phyloP scores from a whole-genome alignment of 2,113 vertebrate genomes.

The Semnornis frantzii region DNA sequence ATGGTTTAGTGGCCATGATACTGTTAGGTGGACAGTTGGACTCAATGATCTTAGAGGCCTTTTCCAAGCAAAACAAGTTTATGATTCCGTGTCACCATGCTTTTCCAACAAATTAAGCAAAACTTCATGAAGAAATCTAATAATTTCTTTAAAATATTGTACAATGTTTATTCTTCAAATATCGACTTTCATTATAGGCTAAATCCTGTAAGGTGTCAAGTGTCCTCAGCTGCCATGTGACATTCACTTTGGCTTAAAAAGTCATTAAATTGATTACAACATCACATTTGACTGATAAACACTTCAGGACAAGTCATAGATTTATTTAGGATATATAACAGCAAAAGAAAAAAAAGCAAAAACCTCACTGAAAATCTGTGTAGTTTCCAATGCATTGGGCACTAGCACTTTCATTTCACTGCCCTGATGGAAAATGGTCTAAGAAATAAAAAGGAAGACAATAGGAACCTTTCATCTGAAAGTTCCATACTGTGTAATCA shows the following conservation, averaged over 20 bases:
- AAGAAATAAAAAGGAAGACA: constrained; percentile 16
- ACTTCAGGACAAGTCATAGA: not conserved
- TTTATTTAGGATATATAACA: constrained; percentile 19
- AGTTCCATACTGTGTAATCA: not conserved
- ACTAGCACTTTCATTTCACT: not conserved
- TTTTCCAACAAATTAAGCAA: not conserved
- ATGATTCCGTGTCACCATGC: too few relatives aligned
- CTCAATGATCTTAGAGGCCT: too few relatives aligned
- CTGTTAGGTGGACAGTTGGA: too few relatives aligned
- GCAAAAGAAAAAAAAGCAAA: not conserved
- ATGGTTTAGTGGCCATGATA: too few relatives aligned
- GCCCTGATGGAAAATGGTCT: not conserved
- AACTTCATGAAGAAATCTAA: not conserved
- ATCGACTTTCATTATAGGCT: not conserved
- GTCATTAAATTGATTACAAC: not conserved
- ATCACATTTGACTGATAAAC: not conserved
- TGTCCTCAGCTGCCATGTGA: not conserved
- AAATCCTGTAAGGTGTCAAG: not conserved
- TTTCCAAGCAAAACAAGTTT: too few relatives aligned
- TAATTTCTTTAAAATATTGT: not conserved
- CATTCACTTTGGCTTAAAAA: not conserved
- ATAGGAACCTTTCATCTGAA: not conserved
- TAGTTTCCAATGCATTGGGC: not conserved
- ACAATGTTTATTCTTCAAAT: not conserved
- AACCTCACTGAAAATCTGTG: not conserved